Base-by-base conservation (phyloP, 1,140 invertebrate species). In the Rhagoletis pomonella region DNA sequence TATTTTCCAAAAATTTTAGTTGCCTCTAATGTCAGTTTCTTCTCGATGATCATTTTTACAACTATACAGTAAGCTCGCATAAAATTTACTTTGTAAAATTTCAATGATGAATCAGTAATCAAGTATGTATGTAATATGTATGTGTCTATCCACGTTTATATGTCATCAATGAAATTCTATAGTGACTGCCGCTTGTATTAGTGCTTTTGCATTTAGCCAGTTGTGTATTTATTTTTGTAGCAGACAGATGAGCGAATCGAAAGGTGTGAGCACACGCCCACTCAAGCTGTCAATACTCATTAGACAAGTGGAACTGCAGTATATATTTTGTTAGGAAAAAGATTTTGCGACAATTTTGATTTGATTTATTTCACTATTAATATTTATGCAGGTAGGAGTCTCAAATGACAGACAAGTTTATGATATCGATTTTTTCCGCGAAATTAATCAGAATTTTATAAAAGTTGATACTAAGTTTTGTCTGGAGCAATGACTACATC, bases 201-300 rank as follows among this genome's bases (percentile, higher is more conserved):
- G 3, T 3, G 50, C 50, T 7, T 5, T 10, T 55, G 50, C 50
- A 55, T 55, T 1, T 1, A 55, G 50, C 4, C 9, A 55, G 4
- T 4, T 55, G 9, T 55, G 1, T 55, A 73, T 73, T 44, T 73
- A 73, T 4, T 44, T 39, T 65, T 65, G 3, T 2, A 44, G 9
- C 39, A 67, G 64, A 67, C 64, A 67, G 67, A 73, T 73, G 67
- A 73, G 67, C 29, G 67, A 73, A 73, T 47, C 42, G 67, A 73
- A 47, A 73, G 67, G 67, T 73, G 67, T 73, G 67, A 73, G 42
- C 67, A 44, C 67, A 73, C 67, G 44, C 67, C 67, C 42, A 73
- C 67, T 14, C 12, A 17, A 73, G 42, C 10, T 73, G 42, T 73
- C 42, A n/a, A 42, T 47, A 5, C 12, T 17, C 12, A 67, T 67